These are phyloP conservation scores for Romanogobio albipinnatus DNA, from an alignment of 2,113 vertebrate species.

Conservation along the genomic window DNA sequence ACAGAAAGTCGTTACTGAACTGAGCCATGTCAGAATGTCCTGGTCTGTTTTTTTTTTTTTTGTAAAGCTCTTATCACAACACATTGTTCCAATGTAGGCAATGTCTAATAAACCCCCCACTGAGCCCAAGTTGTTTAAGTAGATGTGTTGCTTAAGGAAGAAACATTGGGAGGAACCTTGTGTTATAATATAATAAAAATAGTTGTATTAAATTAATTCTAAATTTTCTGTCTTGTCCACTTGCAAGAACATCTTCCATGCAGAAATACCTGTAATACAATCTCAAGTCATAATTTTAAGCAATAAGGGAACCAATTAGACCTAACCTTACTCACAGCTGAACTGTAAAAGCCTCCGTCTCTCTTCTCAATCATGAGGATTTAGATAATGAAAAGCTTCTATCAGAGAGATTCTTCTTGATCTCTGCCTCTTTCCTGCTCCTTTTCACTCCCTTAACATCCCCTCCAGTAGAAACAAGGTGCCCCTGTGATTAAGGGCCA, in stretches of 20 bases:
- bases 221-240: background rate
- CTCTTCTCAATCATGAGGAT: background rate
- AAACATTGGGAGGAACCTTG: background rate
- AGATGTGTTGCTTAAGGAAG: background rate
- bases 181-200: too few species aligned
- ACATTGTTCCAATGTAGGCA: background rate
- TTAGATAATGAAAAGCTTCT: conserved; percentile 19
- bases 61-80: background rate
- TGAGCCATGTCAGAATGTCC: background rate
- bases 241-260: background rate
- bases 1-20: background rate
- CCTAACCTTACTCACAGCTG: conserved; percentile 23
- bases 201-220: background rate
- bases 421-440: background rate
- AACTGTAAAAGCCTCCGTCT: background rate
- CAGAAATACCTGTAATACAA: conserved; percentile 1
- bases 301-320: conserved; percentile 7
- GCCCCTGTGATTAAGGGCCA: conserved; percentile 98
- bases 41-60: background rate
- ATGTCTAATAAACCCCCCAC: background rate
- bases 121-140: background rate
- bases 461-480: conserved; percentile 65
- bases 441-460: conserved; percentile 78
- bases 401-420: background rate
- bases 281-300: conserved; percentile 16